Evolutionary conservation across 1,140 invertebrate species (phyloP).

Genomic region (Andrena cerasifolii): DNA sequence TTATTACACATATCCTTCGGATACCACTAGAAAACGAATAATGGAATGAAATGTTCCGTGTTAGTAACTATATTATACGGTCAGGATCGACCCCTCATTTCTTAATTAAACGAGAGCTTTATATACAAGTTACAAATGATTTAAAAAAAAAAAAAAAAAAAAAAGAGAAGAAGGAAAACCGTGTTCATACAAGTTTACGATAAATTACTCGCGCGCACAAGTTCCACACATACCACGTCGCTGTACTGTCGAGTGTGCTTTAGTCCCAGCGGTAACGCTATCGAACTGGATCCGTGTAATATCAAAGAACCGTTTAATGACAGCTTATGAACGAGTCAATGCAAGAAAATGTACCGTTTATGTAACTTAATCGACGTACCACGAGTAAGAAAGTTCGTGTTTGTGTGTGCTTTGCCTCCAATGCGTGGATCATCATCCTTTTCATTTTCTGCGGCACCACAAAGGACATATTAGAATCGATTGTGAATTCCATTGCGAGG

Average conservation of each 20-base stretch:
- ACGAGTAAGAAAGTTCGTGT: slow-evolving; percentile 58
- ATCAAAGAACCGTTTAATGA: slow-evolving; percentile 10
- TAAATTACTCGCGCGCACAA: slow-evolving; percentile 7
- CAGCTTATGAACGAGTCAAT: slow-evolving; percentile 47
- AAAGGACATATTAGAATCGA: background rate
- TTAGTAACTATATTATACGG: slow-evolving; percentile 42
- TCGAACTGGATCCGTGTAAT: slow-evolving; percentile 32
- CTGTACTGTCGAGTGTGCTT: background rate
- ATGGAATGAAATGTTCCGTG: slow-evolving; percentile 44
- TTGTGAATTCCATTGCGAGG: too few relatives aligned
- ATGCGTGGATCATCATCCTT: background rate
- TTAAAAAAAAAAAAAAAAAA: too few relatives aligned
- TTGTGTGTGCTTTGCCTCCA: slow-evolving; percentile 35
- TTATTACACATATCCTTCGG: slow-evolving; percentile 20
- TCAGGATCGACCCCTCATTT: slow-evolving; percentile 3
- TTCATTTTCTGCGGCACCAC: slow-evolving; percentile 65
- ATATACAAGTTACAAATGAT: slow-evolving; percentile 40
- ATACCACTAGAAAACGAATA: slow-evolving; percentile 37
- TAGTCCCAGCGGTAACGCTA: background rate
- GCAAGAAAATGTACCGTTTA: slow-evolving; percentile 69
- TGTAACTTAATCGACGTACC: slow-evolving; percentile 45
- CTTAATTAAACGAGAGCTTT: slow-evolving; percentile 22
- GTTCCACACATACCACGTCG: slow-evolving; percentile 6
- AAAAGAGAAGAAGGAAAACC: too few relatives aligned
- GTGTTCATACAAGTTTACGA: slow-evolving; percentile 27